These are phyloP conservation scores for Magallana angulata DNA, from an alignment of 1,140 invertebrate species.

Conservation along the genomic window DNA sequence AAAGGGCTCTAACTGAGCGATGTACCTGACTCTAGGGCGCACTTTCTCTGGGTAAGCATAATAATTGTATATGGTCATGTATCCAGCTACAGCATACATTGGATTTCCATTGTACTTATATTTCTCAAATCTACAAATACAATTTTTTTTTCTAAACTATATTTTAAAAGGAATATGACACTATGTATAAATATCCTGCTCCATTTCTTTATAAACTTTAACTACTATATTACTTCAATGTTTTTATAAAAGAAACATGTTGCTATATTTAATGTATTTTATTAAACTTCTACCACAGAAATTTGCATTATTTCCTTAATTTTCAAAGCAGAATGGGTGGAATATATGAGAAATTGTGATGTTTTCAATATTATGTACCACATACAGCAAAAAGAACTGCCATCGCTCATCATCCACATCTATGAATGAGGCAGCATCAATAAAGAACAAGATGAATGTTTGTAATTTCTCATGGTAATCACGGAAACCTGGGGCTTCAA, in stretches of 20 bases:
- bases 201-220: too few relatives aligned
- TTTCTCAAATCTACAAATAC: conserved; percentile 88
- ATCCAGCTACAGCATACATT: conserved; percentile 89
- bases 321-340: too few relatives aligned
- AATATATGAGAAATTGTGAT: too few relatives aligned
- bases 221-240: too few relatives aligned
- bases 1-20: too few relatives aligned
- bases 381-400: conserved; percentile 93
- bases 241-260: too few relatives aligned
- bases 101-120: conserved; percentile 84
- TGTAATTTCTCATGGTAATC: conserved; percentile 91
- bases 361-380: background rate
- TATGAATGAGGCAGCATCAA: conserved; percentile 93
- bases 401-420: conserved; percentile 95
- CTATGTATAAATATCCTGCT: too few relatives aligned
- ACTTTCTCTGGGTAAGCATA: conserved; percentile 94
- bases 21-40: conserved; percentile 88
- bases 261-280: too few relatives aligned
- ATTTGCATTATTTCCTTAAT: too few relatives aligned
- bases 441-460: conserved; percentile 96
- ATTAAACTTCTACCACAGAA: too few relatives aligned
- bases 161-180: too few relatives aligned
- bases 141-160: background rate
- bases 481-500: conserved; percentile 86
- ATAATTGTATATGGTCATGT: conserved; percentile 95